phyloP scores from a whole-genome alignment of 2,113 vertebrate species.

The Gymnobelideus leadbeateri region DNA sequence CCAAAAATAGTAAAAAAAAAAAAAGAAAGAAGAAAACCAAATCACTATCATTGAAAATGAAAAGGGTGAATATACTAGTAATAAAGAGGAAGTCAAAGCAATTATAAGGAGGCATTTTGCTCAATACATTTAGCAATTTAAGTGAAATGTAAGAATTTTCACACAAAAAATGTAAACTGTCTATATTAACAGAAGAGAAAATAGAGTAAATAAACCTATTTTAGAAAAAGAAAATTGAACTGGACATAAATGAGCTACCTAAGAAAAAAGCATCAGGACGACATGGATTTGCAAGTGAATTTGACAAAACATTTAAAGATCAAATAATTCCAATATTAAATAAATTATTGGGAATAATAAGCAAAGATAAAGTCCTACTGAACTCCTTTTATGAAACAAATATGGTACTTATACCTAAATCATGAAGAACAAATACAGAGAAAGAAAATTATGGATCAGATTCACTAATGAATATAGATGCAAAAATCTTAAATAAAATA shows the following conservation, averaged over 20 bases:
- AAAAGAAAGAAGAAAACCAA: neutral
- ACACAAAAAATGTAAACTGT: neutral
- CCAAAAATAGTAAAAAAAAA: no score
- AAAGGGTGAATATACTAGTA: neutral
- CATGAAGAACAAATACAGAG: neutral
- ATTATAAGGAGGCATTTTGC: neutral
- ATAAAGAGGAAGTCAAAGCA: neutral
- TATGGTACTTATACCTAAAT: neutral
- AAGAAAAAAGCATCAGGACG: neutral
- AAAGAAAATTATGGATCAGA: neutral
- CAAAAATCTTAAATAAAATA: neutral
- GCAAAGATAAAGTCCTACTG: neutral
- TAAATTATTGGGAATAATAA: neutral
- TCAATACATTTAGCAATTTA: neutral
- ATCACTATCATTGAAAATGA: neutral
- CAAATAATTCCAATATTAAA: neutral
- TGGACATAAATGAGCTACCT: neutral
- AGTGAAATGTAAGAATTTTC: neutral
- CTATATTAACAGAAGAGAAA: neutral
- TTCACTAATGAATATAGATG: neutral
- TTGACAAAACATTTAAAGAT: neutral
- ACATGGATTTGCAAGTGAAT: neutral
- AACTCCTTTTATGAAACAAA: neutral
- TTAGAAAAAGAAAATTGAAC: no score
- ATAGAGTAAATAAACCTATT: neutral